Percentiles rank a stretch among this genome's conserved stretches.
phyloP scores from a whole-genome alignment of 2,888 invertebrate species.

The Rhimphoctona megacephalus region DNA sequence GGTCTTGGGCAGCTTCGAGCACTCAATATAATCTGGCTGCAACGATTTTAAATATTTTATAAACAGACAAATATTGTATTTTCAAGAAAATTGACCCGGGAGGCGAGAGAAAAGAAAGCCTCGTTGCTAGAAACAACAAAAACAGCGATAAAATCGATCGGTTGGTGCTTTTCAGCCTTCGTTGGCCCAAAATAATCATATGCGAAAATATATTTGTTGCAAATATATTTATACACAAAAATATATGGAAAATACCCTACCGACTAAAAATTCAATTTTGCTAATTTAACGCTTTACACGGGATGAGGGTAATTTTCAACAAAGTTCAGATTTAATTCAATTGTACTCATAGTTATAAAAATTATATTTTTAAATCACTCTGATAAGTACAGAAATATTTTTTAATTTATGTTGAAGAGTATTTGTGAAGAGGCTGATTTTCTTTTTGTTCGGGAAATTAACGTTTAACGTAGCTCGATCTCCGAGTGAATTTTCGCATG shows the following conservation, averaged over 20 bases:
- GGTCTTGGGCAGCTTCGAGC: slow-evolving; percentile 59
- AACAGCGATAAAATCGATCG: not conserved
- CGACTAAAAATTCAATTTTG: not conserved
- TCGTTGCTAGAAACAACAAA: slow-evolving; percentile 14
- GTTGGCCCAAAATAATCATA: slow-evolving; percentile 7
- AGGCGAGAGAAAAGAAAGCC: not conserved
- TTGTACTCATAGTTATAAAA: not conserved
- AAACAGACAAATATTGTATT: slow-evolving; percentile 19
- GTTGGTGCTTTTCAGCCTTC: slow-evolving; percentile 15
- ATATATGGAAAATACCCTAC: not conserved
- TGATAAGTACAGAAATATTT: not conserved
- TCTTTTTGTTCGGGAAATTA: not conserved
- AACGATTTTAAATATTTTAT: slow-evolving; percentile 16
- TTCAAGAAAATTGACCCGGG: slow-evolving; percentile 18
- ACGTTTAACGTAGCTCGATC: slow-evolving; percentile 6
- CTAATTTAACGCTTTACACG: slow-evolving; percentile 11
- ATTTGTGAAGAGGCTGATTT: not conserved
- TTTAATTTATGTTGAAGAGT: slow-evolving; percentile 7
- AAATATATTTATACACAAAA: not conserved
- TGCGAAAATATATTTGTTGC: slow-evolving; percentile 37
- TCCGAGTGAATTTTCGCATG: not conserved
- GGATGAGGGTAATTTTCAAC: not conserved
- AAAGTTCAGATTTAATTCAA: not conserved
- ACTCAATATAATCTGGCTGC: not conserved
- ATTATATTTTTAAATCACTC: not conserved